Base-by-base conservation (phyloP, 2,888 invertebrate species). In the Spisula subtruncata region DNA sequence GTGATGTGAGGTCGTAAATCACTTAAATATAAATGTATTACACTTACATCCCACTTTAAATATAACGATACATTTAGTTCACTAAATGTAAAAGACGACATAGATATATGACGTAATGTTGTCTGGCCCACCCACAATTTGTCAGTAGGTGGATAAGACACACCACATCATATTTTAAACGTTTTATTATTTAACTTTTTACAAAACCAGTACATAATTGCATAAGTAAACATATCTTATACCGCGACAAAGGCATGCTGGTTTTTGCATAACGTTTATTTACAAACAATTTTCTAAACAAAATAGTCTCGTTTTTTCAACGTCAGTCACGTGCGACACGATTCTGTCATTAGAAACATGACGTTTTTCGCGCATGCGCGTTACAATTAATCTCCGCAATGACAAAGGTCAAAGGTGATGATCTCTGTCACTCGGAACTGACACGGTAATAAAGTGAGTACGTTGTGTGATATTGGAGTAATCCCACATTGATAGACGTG, bases 211-310 rank as follows among this genome's bases (percentile, higher is more conserved):
- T 51, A 51, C 1, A 16, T 51, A 51, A 51, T 51, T 16, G 14
- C 51, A 51, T 51, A 51, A 51, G 51, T 51, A 51, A 51, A 51
- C 51, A 51, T 51, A 51, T 4, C 14, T 51, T 51, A 51, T 14
- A 14, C n/a, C 0, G n/a, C 60, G n/a, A n/a, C 25, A 66, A 66
- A 66, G n/a, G 25, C 60, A 66, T n/a, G 60, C 54, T 18, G 18
- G 1, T 54, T 54, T 54, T 18, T 54, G 54, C 60, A 60, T 60
- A 1, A 60, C 14, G n/a, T 60, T 20, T 60, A 66, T 84, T 83
- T 84, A 75, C 84, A 71, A 66, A 84, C 48, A 51, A 75, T 84
- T 84, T 84, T 66, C 60, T 51, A 4, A 25, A 25, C n/a, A 60
- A 60, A 60, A 60, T 60, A 51, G 14, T 51, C 51, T 51, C 5